Evolutionary conservation across 2,113 vertebrate species (phyloP).

Genomic region (Poicephalus gulielmi): DNA sequence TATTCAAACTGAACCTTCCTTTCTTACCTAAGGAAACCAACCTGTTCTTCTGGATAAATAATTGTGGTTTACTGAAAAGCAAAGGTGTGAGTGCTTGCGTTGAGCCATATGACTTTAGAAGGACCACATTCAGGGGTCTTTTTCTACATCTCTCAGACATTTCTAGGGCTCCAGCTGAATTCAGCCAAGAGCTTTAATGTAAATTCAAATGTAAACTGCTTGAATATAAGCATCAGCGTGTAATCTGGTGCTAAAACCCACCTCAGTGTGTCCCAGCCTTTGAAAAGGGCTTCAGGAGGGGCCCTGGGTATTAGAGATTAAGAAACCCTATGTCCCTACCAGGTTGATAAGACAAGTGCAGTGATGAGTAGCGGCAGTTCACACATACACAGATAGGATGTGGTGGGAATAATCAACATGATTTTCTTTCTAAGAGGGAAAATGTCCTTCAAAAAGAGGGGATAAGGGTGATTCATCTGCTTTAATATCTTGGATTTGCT

Average conservation of each 20-base stretch:
- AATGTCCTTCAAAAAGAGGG: background rate
- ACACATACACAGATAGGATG: rapidly evolving
- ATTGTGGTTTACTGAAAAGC: background rate
- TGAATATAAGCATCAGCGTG: background rate
- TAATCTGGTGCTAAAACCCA: background rate
- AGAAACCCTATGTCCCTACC: background rate
- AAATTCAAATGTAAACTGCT: background rate
- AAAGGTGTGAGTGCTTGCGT: background rate
- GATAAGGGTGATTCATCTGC: background rate
- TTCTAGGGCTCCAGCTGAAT: background rate
- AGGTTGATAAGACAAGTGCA: background rate
- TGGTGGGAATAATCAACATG: background rate
- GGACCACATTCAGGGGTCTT: background rate
- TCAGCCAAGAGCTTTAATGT: background rate
- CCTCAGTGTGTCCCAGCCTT: background rate
- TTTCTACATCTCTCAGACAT: background rate
- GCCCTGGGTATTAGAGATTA: too few relatives aligned
- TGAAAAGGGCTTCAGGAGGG: background rate
- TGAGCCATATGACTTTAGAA: background rate
- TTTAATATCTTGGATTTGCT: background rate
- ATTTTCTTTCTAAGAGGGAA: background rate
- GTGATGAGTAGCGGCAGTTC: background rate
- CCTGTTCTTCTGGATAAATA: background rate
- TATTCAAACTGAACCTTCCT: background rate
- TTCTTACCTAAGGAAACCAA: background rate